Evolutionary conservation across 2,113 vertebrate species (phyloP).

Genomic region (Vanacampus margaritifer): DNA sequence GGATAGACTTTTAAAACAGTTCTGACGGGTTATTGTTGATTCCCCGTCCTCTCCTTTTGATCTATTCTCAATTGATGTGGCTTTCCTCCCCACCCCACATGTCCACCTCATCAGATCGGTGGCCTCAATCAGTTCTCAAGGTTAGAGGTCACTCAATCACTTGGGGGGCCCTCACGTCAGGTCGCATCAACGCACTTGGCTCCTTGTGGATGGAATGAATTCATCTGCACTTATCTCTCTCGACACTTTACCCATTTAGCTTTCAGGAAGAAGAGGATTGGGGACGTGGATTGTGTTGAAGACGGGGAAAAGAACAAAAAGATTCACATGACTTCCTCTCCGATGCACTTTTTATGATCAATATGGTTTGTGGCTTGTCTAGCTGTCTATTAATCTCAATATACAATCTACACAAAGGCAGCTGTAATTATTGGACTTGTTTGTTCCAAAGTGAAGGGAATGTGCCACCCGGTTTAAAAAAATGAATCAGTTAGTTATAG

Average conservation of each 20-base stretch:
- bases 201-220: conserved; percentile 41
- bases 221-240: conserved; percentile 41
- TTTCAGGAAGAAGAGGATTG: conserved; percentile 30
- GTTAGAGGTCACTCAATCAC: conserved; percentile 53
- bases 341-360: not conserved
- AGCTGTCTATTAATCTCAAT: conserved; percentile 1
- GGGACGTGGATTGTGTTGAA: conserved; percentile 4
- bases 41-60: too few species aligned
- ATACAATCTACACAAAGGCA: not conserved
- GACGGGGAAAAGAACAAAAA: not conserved
- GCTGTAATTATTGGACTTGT: not conserved
- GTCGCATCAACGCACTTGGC: conserved; percentile 52
- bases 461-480: not conserved
- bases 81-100: conserved; percentile 7
- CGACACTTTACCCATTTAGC: conserved; percentile 43
- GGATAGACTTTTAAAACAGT: not conserved
- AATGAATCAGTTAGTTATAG: not conserved
- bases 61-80: not conserved
- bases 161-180: conserved; percentile 30
- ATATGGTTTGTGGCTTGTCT: not conserved
- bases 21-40: not conserved
- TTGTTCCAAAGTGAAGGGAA: not conserved
- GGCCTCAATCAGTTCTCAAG: conserved; percentile 35
- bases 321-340: not conserved
- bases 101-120: conserved; percentile 58